Evolutionary conservation across 1,140 invertebrate genomes (phyloP), one percentile per base, ranked within the genome.

Genomic region (Maconellicoccus hirsutus): DNA sequence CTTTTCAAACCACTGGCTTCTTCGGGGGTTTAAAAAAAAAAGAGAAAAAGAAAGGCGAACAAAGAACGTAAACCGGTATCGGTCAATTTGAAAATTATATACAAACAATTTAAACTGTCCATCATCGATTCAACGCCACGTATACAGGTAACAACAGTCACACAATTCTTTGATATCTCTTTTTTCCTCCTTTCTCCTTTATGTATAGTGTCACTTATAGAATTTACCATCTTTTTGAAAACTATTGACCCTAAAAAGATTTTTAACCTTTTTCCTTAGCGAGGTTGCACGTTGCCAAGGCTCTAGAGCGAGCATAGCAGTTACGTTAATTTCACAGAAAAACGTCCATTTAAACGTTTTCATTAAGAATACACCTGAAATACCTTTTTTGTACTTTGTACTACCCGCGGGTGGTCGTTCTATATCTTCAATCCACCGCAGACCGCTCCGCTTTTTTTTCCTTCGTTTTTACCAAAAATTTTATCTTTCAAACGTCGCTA

Each of bases 331-430:
- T 66, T 66, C 61, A 66, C 3, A 66, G 61, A 66, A 52, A 66
- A n/a, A 66, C 61, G 10, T 66, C 10, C 61, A 16, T 66, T 66
- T 66, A 66, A 66, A 66, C 61, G 61, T 66, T 66, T 66, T 66
- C 61, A 66, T 66, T 66, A 66, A 66, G 61, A 66, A 66, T 66
- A 26, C 61, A 66, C 61, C 61, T 66, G 61, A 66, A 66, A 66
- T 6, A 66, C 16, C 4, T 16, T 16, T 66, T 26, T 66, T 66
- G 22, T 66, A 66, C 25, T 66, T 66, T 66, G 22, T 26, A 25
- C 25, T 26, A 66, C 10, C 61, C 61, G 61, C 61, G 61, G 61
- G 61, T 66, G 61, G 61, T 66, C 61, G 61, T 66, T 66, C 25
- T 25, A 25, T 22, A 14, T 66, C 61, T 25, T 25, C 10, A 23